Evolutionary conservation across 2,888 invertebrate species (phyloP).

Genomic region (Orchesellides sinensis): DNA sequence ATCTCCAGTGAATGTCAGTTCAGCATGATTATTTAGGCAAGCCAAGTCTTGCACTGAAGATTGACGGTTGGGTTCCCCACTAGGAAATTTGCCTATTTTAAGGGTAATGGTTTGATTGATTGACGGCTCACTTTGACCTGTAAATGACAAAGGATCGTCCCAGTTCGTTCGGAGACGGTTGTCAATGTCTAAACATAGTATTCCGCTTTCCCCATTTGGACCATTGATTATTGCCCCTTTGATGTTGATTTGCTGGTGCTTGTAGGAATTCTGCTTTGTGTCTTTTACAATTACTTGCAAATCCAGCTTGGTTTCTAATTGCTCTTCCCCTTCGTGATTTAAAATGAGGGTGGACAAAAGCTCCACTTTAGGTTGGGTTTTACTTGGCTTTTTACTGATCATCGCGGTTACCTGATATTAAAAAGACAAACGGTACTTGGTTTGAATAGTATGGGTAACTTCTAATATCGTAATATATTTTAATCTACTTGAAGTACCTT

Average conservation of each 20-base stretch:
- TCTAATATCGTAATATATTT: background rate
- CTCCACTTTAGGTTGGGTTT: conserved; percentile 40
- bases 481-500: conserved; percentile 51
- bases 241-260: conserved; percentile 50
- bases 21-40: conserved; percentile 62
- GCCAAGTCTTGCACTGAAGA: conserved; percentile 58
- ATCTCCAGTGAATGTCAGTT: conserved; percentile 58
- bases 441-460: background rate
- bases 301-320: conserved; percentile 47
- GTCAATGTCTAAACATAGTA: conserved; percentile 66
- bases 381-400: conserved; percentile 28
- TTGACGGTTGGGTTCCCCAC: conserved; percentile 34
- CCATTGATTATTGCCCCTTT: conserved; percentile 34
- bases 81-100: conserved; percentile 61
- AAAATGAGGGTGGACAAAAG: background rate
- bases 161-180: conserved; percentile 32
- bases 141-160: conserved; percentile 65
- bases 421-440: background rate
- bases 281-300: conserved; percentile 38
- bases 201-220: conserved; percentile 24
- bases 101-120: conserved; percentile 61
- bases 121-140: conserved; percentile 69
- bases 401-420: conserved; percentile 13
- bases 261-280: conserved; percentile 22
- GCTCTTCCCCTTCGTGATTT: conserved; percentile 34